phyloP scores from a whole-genome alignment of 2,888 invertebrate genomes.

The Andrena camellia region DNA sequence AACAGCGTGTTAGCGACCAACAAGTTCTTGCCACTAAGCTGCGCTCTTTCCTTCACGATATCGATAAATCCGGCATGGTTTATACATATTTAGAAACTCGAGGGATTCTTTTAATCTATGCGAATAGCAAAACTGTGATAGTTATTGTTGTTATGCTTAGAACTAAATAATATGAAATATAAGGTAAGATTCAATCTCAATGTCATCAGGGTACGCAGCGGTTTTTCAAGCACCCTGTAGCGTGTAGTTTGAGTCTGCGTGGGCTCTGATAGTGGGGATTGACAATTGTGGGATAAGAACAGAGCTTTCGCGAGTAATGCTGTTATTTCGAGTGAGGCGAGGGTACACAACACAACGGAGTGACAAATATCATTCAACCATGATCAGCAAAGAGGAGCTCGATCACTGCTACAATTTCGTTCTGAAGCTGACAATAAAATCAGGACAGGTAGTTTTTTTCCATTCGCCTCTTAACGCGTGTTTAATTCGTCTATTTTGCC shows the following conservation, averaged over 20 bases:
- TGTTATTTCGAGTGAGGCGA: slow-evolving; percentile 59
- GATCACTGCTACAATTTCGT: slow-evolving; percentile 78
- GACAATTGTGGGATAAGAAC: slow-evolving; percentile 68
- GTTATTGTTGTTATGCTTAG: background rate
- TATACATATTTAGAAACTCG: background rate
- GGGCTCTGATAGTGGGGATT: slow-evolving; percentile 61
- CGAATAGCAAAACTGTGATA: background rate
- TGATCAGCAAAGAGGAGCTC: slow-evolving; percentile 72
- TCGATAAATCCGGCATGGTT: background rate
- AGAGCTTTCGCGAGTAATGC: slow-evolving; percentile 52
- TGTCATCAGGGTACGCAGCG: background rate
- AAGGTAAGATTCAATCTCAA: background rate
- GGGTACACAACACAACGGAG: slow-evolving; percentile 31
- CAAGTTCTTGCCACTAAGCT: background rate
- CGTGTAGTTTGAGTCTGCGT: slow-evolving; percentile 26
- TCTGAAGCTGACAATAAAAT: slow-evolving; percentile 76
- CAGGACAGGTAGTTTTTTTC: slow-evolving; percentile 76
- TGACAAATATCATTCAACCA: slow-evolving; percentile 40
- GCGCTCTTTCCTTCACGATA: background rate
- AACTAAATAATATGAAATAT: background rate
- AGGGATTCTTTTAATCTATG: background rate
- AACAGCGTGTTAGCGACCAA: slow-evolving; percentile 14
- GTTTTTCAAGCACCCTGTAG: slow-evolving; percentile 6
- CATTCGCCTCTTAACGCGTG: background rate
- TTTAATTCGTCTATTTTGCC: background rate